Base-by-base conservation (phyloP, 2,797 vertebrate genomes). In the Melanotaenia nigrans region DNA sequence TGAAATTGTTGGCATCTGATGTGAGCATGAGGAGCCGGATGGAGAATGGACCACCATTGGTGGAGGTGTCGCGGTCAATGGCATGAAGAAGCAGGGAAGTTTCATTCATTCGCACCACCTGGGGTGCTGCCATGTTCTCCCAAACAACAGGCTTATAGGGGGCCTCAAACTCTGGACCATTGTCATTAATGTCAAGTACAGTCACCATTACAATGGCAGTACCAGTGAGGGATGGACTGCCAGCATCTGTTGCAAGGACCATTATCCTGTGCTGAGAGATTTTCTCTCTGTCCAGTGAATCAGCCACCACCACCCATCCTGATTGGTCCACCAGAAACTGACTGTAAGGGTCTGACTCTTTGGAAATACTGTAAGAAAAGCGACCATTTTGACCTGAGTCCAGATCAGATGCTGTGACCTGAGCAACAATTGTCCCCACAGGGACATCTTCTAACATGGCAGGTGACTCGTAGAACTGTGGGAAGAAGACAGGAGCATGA, bases 161-260 rank as follows among this genome's bases (percentile, higher is more conserved):
- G 8, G 68, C 92, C 80, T 97, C 96, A 11, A 97, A 96, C 79
- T 96, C 95, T 0, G 96, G 96, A 3, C 95, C 96, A 0, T 97
- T 97, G 85, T 97, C 96, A 7, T 97, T 97, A 35, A 96, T 61
- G 1, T 97, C 96, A 13, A 95, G 91, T n/a, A 97, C 84, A 0
- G 92, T 90, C 59, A 96, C 93, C 71, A 91, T 57, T 32, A 97
- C 92, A 11, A 96, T 94, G 66, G 96, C 94, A 11, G 93, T 96
- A 68, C 96, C 95, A 0, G 94, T 95, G 69, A 96, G 77, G 9
- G 93, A 30, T 0, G 96, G 96, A 45, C 73, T 94, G 25, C 96
- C 96, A 73, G 88, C 86, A 20, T 97, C 96, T 0, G 86, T 93
- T 49, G 96, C 96, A 3, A 95, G 85, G 67, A 97, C 89, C 84